Evolutionary conservation across 2,113 vertebrate genomes (phyloP), one percentile per base, ranked within the genome.

Genomic region (Cyanoramphus novaezelandiae): DNA sequence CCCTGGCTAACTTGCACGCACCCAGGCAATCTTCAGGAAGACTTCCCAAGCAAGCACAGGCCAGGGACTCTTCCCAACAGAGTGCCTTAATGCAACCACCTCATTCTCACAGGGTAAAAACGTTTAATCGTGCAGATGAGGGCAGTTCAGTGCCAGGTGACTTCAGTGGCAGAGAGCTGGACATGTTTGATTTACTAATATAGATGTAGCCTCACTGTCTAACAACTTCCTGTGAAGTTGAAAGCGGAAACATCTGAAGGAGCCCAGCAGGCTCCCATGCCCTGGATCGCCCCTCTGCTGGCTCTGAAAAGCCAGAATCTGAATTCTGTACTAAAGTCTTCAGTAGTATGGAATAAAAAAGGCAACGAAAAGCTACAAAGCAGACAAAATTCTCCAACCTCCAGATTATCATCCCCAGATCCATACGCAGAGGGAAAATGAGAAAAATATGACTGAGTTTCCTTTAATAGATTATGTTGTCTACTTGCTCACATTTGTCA

Each of bases 381-480:
- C 25, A 62, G 35, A 41, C n/a, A 67, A 39, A 78, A 19, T 82
- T 81, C 76, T 92, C 46, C 76, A 84, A 1, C 21, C 41, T 82
- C 31, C 20, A 72, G 47, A 37, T 78, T 71, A 75, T 76, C 65
- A 88, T 33, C 31, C 55, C 33, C 52, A 72, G 47, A 91, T 81
- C 31, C 76, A 72, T 72, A 76, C 27, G 52, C 49, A 85, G 62
- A 93, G 14, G 43, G 14, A 64, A 88, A 76, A 79, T 13, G 9
- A 68, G 55, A n/a, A 35, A 59, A 59, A n/a, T 81, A 65, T 82
- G 47, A 63, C 67, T 84, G 47, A 25, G 15, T 94, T 96, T 91
- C 31, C 86, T 87, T 87, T 79, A 92, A 92, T 46, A 95, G 62
- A 79, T 83, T 79, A 65, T 93, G 52, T 77, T 84, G 88, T 86